Evolutionary conservation across 2,888 invertebrate genomes (phyloP).

Genomic region (Synergus japonicus): DNA sequence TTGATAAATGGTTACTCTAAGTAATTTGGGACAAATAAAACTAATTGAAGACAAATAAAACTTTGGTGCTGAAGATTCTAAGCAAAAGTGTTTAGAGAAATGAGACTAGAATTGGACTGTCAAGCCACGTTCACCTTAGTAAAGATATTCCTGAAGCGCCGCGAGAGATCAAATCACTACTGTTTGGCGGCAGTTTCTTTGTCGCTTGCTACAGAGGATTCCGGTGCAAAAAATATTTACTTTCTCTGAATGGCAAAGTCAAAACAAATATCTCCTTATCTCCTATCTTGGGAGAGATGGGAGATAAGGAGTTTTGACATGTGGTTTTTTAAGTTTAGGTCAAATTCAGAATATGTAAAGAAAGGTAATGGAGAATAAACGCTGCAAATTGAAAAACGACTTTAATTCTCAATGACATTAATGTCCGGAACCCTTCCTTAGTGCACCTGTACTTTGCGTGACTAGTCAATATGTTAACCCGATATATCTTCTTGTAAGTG

Average conservation of each 20-base stretch:
- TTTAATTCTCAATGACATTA: background rate
- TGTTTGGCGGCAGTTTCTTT: slow-evolving; percentile 44
- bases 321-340: background rate
- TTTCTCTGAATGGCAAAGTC: background rate
- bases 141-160: slow-evolving; percentile 34
- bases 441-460: slow-evolving; percentile 16
- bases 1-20: too few relatives aligned
- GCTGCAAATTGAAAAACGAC: background rate
- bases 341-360: background rate
- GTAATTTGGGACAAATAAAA: too few relatives aligned
- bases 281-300: background rate
- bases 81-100: background rate
- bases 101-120: background rate
- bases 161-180: slow-evolving; percentile 33
- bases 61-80: background rate
- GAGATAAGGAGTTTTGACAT: background rate
- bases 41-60: too few relatives aligned
- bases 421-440: background rate
- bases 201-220: slow-evolving; percentile 14
- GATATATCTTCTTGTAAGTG: slow-evolving; percentile 39
- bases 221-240: background rate
- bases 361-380: background rate
- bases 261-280: background rate
- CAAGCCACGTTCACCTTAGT: slow-evolving; percentile 14
- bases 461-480: slow-evolving; percentile 29